phyloP scores from a whole-genome alignment of 2,113 vertebrate genomes.

The Syrrhaptes paradoxus region DNA sequence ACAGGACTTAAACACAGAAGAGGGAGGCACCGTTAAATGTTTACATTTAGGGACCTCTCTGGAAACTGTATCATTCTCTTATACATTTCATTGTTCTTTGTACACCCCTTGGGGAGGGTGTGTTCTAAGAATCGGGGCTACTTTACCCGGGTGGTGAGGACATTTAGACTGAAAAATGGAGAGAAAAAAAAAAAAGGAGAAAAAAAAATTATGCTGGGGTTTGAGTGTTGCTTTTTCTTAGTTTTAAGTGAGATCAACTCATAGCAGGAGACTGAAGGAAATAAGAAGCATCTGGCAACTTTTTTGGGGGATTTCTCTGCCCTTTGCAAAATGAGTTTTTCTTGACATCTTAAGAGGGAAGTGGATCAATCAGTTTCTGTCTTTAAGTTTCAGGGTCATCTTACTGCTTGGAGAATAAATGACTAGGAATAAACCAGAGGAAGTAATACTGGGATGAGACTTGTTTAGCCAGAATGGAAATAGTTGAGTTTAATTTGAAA shows the following conservation, averaged over 20 bases:
- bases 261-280: neutral
- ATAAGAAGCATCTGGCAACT: neutral
- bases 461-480: conserved; percentile 34
- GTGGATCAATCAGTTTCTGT: neutral
- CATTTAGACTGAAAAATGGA: neutral
- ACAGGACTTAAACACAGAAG: neutral
- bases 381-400: neutral
- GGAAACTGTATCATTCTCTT: neutral
- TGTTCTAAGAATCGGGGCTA: fast-evolving
- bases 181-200: fast-evolving
- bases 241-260: neutral
- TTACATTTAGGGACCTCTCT: neutral
- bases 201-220: neutral
- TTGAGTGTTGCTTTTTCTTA: neutral
- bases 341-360: neutral
- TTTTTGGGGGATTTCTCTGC: neutral
- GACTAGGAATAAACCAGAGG: neutral
- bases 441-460: neutral
- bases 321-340: neutral
- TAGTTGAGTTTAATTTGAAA: neutral
- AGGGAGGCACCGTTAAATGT: neutral
- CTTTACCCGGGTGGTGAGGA: neutral
- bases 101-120: neutral
- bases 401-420: neutral
- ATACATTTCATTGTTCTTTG: neutral